Percentiles rank a stretch among this genome's conserved stretches.
phyloP scores from a whole-genome alignment of 2,888 invertebrate species.

The Gymnocheta viridis region DNA sequence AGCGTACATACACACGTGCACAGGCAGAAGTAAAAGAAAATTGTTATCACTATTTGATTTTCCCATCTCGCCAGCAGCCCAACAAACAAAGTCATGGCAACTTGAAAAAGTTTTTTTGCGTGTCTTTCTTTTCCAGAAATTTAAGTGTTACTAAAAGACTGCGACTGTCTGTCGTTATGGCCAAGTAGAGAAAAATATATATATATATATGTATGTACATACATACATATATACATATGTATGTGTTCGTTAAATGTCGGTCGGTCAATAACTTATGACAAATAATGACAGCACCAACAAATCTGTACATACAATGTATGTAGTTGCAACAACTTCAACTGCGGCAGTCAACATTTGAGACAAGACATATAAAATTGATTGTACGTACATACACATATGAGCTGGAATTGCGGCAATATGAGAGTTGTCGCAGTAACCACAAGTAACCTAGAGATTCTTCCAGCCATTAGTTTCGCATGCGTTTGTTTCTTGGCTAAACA shows the following conservation, averaged over 20 bases:
- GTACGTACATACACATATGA: neutral
- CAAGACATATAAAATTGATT: slow-evolving; percentile 29
- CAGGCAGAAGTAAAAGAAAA: neutral
- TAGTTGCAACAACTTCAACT: neutral
- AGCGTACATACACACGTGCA: neutral
- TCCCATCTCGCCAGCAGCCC: slow-evolving; percentile 12
- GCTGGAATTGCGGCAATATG: neutral
- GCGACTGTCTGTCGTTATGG: slow-evolving; percentile 9
- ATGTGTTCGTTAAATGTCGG: slow-evolving; percentile 57
- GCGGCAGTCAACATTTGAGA: slow-evolving; percentile 10
- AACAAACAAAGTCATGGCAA: slow-evolving; percentile 44
- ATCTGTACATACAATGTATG: slow-evolving; percentile 1
- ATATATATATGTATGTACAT: neutral
- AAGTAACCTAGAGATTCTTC: slow-evolving; percentile 54
- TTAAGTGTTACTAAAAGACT: slow-evolving; percentile 29
- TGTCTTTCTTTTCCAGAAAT: neutral
- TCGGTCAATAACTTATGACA: slow-evolving; percentile 69
- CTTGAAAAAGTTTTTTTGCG: neutral
- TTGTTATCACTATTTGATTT: slow-evolving; percentile 45
- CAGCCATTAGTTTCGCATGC: slow-evolving; percentile 21
- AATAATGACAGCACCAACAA: slow-evolving; percentile 56
- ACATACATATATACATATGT: neutral
- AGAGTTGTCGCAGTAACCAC: slow-evolving; percentile 5
- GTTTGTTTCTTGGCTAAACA: slow-evolving; percentile 5
- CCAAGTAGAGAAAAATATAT: neutral